A percentile compares a stretch with the other conserved stretches of the same genome.
phyloP scores from a whole-genome alignment of 2,888 invertebrate genomes.

The Trachelus troglodyta region DNA sequence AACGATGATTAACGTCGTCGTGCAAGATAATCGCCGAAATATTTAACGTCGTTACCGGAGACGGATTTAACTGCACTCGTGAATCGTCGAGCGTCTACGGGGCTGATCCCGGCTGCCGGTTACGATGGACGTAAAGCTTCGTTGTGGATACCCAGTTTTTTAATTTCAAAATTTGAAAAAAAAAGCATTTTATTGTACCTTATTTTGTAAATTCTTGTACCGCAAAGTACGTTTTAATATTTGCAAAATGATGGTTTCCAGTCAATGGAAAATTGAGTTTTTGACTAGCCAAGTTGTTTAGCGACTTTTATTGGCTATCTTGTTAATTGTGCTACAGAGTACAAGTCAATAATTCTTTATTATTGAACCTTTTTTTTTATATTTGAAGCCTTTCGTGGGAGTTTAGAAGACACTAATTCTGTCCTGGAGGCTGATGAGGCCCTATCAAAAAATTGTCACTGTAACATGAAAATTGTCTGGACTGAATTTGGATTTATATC shows the following conservation, averaged over 20 bases:
- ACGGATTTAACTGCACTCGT: background rate
- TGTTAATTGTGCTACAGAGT: background rate
- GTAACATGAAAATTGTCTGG: too few species aligned
- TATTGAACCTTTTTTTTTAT: background rate
- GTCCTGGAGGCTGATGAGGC: too few species aligned
- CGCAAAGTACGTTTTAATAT: background rate
- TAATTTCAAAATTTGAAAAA: too few species aligned
- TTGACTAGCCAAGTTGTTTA: background rate
- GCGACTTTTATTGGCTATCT: background rate
- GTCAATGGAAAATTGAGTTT: too few species aligned
- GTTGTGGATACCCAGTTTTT: background rate
- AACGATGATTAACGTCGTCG: background rate
- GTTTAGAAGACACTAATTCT: background rate
- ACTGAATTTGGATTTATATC: too few species aligned
- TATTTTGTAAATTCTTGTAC: background rate
- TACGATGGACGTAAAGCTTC: background rate
- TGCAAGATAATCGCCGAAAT: too few species aligned
- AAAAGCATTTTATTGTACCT: too few species aligned
- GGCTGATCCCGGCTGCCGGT: background rate
- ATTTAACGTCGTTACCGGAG: background rate
- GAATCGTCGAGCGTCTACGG: background rate
- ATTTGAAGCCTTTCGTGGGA: background rate
- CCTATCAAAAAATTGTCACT: too few species aligned
- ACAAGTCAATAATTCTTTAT: background rate
- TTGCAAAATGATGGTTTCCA: background rate